Base-by-base conservation (phyloP, 2,888 invertebrate genomes). In the Polyommatus iphigenia region DNA sequence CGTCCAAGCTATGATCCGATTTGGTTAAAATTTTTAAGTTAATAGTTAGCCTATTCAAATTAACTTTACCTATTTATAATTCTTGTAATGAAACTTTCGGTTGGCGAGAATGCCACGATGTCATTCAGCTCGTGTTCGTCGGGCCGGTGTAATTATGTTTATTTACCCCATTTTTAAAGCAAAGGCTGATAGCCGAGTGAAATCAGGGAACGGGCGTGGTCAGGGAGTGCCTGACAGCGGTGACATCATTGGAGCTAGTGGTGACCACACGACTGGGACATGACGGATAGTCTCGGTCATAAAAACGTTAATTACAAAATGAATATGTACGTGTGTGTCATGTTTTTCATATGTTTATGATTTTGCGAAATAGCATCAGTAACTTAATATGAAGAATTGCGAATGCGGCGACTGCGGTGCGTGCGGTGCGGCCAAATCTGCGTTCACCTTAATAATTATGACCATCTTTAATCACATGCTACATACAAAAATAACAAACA, bases 141-240 rank as follows among this genome's bases (percentile, higher is more conserved):
- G 24, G 13, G 24, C 62, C 62, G 20, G 20, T 62, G 10, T 24
- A 20, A 24, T 62, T 24, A 62, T 62, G 24, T 62, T 10, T 62
- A 62, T 62, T 62, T 62, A 62, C 62, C 62, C 62, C 24, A 62
- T 62, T 62, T 62, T 62, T 13, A 62, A 62, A 24, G 10, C 20
- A 62, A 62, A 24, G 62, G 24, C 62, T 20, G 62, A 24, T 62
- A 62, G 62, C 13, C 24, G 24, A 67, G 18, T 67, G 29, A 67
- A 67, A 67, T 32, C 67, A 67, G 29, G 24, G 67, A 67, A 29
- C 62, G 62, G 62, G 62, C 24, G 62, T 24, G 62, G 62, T 24
- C 24, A 13, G 62, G 62, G 62, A 24, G 62, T 62, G 62, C 4
- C 62, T 13, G 24, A 62, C 62, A 13, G 20, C 13, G 10, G 24